phyloP scores from a whole-genome alignment of 2,888 invertebrate genomes.

The Homarus gammarus region DNA sequence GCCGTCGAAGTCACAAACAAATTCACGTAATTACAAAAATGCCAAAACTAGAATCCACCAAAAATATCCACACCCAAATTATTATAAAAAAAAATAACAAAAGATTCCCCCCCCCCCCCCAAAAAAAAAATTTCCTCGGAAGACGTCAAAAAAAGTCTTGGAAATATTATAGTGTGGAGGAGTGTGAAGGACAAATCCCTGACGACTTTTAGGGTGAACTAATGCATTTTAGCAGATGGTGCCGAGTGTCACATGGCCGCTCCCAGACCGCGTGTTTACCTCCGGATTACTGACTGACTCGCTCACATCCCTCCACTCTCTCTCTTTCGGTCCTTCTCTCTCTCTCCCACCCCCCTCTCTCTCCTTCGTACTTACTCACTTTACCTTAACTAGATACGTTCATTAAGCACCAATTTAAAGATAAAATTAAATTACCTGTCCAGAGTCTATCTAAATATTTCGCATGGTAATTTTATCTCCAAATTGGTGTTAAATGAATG shows the following conservation, averaged over 20 bases:
- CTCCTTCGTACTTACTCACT: neutral
- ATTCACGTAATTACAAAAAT: no score
- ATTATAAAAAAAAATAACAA: neutral
- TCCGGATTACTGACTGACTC: slow-evolving; percentile 6
- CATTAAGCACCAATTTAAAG: no score
- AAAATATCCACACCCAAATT: neutral
- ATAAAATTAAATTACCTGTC: neutral
- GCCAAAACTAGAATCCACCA: no score
- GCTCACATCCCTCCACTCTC: neutral
- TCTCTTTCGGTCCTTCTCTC: neutral
- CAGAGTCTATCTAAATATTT: neutral
- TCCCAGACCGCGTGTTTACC: slow-evolving; percentile 20
- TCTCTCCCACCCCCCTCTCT: neutral
- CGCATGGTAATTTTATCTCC: neutral
- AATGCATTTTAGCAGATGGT: neutral
- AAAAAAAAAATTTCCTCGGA: neutral
- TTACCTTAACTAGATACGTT: no score
- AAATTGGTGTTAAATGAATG: no score
- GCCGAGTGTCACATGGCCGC: slow-evolving; percentile 9
- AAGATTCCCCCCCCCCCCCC: neutral
- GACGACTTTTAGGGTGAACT: neutral
- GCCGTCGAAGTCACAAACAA: no score
- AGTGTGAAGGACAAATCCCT: neutral
- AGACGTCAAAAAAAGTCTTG: neutral
- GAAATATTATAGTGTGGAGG: neutral